Conservation (phyloP, 2,888 invertebrate genomes). For the Bellardia pandia region DNA sequence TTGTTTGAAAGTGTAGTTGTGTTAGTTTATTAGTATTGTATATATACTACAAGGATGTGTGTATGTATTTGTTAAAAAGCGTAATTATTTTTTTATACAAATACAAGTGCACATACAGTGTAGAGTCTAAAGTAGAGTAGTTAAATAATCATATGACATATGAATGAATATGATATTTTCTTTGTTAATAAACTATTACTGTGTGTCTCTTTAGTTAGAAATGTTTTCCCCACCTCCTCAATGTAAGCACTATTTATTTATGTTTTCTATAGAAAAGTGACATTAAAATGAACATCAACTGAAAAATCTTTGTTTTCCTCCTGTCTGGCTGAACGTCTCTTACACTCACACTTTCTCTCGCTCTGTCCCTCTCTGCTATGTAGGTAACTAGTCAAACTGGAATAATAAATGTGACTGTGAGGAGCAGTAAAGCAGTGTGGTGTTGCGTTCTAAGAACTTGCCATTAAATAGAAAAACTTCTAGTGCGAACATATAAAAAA, state of each 20-base stretch:
- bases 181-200: constrained; percentile 42
- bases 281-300: constrained; percentile 38
- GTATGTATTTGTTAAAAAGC: constrained; percentile 3
- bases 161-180: constrained; percentile 9
- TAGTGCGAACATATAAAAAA: background rate
- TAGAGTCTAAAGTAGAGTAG: constrained; percentile 19
- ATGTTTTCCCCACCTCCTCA: background rate
- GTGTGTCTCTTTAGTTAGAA: background rate
- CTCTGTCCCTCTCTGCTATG: background rate
- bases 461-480: constrained; percentile 8
- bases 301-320: background rate
- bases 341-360: background rate
- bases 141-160: constrained; percentile 35
- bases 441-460: background rate
- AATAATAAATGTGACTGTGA: background rate
- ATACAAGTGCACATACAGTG: background rate
- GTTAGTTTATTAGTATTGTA: background rate
- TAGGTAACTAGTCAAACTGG: no score
- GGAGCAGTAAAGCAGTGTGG: background rate
- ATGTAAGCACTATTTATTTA: constrained; percentile 34
- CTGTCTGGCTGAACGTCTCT: background rate
- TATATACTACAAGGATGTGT: background rate
- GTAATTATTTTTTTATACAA: constrained; percentile 19
- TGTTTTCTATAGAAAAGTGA: constrained; percentile 26
- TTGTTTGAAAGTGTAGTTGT: background rate